Evolutionary conservation across 2,888 invertebrate species (phyloP), one percentile per base, ranked within the genome.

Genomic region (Xylota segnis): DNA sequence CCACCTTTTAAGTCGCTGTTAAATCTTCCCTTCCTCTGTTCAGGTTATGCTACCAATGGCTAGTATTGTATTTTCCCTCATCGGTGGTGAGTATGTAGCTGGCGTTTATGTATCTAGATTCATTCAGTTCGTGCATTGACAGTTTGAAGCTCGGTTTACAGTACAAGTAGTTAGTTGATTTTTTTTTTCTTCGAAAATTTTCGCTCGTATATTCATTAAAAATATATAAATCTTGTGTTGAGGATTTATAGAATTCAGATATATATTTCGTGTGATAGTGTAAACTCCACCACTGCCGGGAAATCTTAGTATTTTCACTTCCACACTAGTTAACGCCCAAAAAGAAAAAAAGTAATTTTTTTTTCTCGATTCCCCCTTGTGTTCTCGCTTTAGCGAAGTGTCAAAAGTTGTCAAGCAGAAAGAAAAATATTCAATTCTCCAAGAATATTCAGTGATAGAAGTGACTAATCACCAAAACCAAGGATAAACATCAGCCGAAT

Each of bases 101-200:
- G 75, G 84, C 65, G 65, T 84, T 77, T 76, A 68, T 86, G 86
- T 86, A 86, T 86, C 86, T 86, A 86, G 71, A 76, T 86, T 66
- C 82, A 86, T 68, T 86, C 82, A 77, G 86, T 86, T 86, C 61
- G 76, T 72, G 86, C 72, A 72, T 72, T 86, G 86, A 86, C 86
- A 86, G 86, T 72, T 86, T 56, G 86, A 86, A 86, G 86, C 82
- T 86, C 86, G 86, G 86, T 72, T 86, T 86, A 72, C 59, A 66
- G 54, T 82, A 40, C 70, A 74, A 75, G 40, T 65, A 79, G 68
- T 37, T 81, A 54, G 78, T 66, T 74, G 37, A 71, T 63, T 54
- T 47, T 72, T 58, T 37, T 12, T 72, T 54, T 56, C 29, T 47
- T 54, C n/a, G 34, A 52, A 52, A 45, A 23, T 78, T 68, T 34